A percentile compares a stretch with the other conserved stretches of the same genome.
Evolutionary conservation across 92 coral and sea anemone genomes (phyloP).

Genomic region (Palythoa grandis): DNA sequence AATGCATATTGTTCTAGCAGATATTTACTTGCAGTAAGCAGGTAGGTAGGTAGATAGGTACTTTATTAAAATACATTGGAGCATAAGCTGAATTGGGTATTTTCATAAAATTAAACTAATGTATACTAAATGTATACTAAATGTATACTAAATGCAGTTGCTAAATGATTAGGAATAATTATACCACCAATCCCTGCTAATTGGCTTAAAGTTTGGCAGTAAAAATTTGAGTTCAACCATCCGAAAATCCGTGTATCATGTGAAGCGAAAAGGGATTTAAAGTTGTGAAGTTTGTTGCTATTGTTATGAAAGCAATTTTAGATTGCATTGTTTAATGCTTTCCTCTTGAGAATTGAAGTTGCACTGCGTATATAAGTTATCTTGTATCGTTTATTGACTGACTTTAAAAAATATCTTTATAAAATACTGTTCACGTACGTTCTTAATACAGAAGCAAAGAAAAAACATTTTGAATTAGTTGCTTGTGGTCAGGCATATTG

Average conservation of each 20-base stretch:
- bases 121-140: no score
- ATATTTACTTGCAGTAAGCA: not conserved
- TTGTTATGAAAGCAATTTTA: slow-evolving; percentile 1
- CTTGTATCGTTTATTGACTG: slow-evolving; percentile 63
- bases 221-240: not conserved
- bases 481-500: slow-evolving; percentile 4
- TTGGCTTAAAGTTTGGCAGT: not conserved
- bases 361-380: not conserved
- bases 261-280: not conserved
- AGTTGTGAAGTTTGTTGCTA: not conserved
- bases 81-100: no score
- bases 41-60: no score
- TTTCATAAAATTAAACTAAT: no score
- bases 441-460: not conserved
- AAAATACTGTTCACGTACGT: not conserved
- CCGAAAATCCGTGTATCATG: no score
- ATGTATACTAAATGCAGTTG: no score
- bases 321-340: not conserved
- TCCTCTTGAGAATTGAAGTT: not conserved
- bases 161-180: not conserved
- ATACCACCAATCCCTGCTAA: not conserved
- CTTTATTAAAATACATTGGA: no score
- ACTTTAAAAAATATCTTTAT: slow-evolving; percentile 21
- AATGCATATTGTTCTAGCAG: not conserved
- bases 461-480: not conserved